Percentiles rank a stretch among this genome's conserved stretches.
Conservation (phyloP, 2,797 vertebrate genomes). For the Mus caroli region DNA sequence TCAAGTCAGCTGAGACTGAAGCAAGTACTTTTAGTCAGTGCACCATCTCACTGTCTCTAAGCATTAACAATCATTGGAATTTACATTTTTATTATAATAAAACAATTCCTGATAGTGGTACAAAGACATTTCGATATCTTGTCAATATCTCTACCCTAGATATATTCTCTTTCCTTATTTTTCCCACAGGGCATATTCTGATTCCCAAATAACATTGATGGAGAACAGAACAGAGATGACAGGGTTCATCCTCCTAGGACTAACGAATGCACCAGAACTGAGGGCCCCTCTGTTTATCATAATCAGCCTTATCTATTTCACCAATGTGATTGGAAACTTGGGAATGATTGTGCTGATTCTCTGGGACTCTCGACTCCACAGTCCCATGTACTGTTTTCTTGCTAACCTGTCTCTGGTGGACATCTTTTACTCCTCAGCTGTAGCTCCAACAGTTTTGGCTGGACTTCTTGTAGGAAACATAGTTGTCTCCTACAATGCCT, state of each 20-base stretch:
- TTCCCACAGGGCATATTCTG: background rate
- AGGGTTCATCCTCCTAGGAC: slow-evolving; percentile 51
- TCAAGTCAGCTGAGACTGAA: background rate
- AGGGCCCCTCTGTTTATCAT: background rate
- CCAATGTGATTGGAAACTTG: slow-evolving; percentile 30
- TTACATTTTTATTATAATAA: background rate
- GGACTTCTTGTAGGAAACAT: background rate
- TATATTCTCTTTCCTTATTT: background rate
- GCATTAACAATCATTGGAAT: background rate
- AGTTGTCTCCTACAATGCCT: background rate
- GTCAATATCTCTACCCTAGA: background rate
- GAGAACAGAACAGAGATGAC: slow-evolving; percentile 27
- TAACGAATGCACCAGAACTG: background rate
- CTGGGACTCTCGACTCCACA: background rate
- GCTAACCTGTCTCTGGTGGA: slow-evolving; percentile 62
- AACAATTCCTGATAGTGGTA: background rate
- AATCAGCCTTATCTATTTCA: slow-evolving; percentile 50
- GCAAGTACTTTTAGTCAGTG: background rate
- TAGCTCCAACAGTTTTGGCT: slow-evolving; percentile 37
- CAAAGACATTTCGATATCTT: background rate
- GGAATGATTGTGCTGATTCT: slow-evolving; percentile 10
- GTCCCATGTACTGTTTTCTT: slow-evolving; percentile 52
- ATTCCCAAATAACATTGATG: background rate
- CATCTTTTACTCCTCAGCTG: background rate
- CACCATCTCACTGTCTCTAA: background rate